These are phyloP conservation scores for Lytechinus pictus DNA, from an alignment of 35 echinoderm and acorn worm species.

Conservation along the genomic window DNA sequence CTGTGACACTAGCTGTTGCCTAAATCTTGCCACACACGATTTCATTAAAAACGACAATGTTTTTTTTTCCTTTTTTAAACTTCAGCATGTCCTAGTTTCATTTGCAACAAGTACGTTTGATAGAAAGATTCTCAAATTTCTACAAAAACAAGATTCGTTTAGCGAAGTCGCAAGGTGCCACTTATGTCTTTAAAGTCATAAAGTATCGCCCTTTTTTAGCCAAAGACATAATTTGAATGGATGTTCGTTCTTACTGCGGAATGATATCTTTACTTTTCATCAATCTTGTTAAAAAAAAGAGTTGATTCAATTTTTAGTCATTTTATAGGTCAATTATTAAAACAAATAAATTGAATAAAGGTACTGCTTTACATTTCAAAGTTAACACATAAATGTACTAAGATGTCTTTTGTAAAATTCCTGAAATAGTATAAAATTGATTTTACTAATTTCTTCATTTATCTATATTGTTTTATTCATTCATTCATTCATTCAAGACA, in stretches of 20 bases:
- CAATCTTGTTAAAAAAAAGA: too few species aligned
- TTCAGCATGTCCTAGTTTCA: background rate
- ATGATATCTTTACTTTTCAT: too few species aligned
- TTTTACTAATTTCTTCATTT: too few species aligned
- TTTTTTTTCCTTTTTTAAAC: background rate
- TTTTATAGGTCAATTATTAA: too few species aligned
- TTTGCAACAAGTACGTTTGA: constrained; percentile 4
- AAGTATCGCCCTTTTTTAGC: background rate
- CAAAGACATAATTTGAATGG: background rate
- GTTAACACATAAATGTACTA: too few species aligned
- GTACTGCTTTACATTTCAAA: too few species aligned
- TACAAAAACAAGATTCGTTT: constrained; percentile 6
- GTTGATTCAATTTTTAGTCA: too few species aligned
- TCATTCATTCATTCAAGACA: too few species aligned
- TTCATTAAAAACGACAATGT: background rate
- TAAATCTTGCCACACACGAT: constrained; percentile 2
- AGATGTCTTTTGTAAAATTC: too few species aligned
- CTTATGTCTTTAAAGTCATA: background rate
- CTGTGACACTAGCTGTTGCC: background rate
- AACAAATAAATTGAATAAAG: too few species aligned
- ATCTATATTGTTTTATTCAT: too few species aligned
- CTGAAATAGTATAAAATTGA: too few species aligned
- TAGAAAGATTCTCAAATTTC: constrained; percentile 4
- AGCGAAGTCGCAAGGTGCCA: background rate
- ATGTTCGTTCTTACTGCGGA: background rate